Evolutionary conservation across 1,140 invertebrate genomes (phyloP).

Genomic region (Amyelois transitella): DNA sequence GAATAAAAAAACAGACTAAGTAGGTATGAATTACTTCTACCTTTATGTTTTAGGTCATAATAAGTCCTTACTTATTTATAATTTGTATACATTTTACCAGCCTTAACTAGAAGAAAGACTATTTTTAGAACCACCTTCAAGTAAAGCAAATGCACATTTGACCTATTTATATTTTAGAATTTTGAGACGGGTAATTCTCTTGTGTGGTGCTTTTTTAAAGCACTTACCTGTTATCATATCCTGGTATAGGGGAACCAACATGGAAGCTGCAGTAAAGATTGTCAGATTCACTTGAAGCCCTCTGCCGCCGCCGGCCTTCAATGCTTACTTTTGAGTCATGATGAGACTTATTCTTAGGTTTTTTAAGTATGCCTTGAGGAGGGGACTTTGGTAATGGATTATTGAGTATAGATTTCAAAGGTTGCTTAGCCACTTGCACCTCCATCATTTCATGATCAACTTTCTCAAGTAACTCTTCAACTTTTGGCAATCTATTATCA

Average conservation of each 20-base stretch:
- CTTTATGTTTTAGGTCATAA: too few species aligned
- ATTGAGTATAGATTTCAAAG: conserved; percentile 68
- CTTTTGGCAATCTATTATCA: conserved; percentile 58
- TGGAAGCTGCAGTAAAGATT: conserved; percentile 53
- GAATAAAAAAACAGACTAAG: too few species aligned
- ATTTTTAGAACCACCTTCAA: too few species aligned
- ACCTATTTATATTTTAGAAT: too few species aligned
- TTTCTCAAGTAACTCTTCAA: conserved; percentile 63
- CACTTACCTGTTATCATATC: conserved; percentile 46
- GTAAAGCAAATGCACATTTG: too few species aligned
- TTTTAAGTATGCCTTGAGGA: conserved; percentile 59
- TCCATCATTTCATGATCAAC: conserved; percentile 65
- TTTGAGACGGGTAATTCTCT: too few species aligned
- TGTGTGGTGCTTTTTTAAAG: too few species aligned
- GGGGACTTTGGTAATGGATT: conserved; percentile 54
- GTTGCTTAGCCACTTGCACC: conserved; percentile 47
- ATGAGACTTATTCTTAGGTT: conserved; percentile 50
- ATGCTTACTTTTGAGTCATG: conserved; percentile 36
- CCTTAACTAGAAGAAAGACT: too few species aligned
- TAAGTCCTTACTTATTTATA: too few species aligned
- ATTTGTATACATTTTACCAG: too few species aligned
- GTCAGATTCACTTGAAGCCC: conserved; percentile 65
- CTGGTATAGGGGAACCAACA: conserved; percentile 39
- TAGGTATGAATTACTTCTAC: too few species aligned
- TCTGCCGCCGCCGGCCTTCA: conserved; percentile 56